These are phyloP conservation scores for Ormyrus rosae DNA, from an alignment of 2,888 invertebrate species.

Conservation along the genomic window DNA sequence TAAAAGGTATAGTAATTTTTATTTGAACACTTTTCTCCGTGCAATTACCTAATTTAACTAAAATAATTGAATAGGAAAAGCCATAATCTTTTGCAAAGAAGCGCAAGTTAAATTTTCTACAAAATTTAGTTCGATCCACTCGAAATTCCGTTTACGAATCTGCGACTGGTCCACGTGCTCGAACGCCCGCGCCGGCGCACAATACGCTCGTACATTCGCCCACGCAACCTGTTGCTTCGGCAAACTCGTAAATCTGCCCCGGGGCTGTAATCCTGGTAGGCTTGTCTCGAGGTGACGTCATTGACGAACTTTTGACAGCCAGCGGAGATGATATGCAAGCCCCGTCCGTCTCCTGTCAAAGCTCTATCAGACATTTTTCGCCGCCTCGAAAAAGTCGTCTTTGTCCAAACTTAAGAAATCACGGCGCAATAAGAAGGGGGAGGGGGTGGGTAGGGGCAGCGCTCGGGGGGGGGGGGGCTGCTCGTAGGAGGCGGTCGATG, in stretches of 20 bases:
- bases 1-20: no score
- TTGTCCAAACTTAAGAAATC: slow-evolving; percentile 14
- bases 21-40: no score
- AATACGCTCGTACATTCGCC: neutral
- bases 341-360: slow-evolving; percentile 37
- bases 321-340: neutral
- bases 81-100: no score
- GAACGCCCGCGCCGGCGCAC: no score
- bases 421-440: slow-evolving; percentile 1
- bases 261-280: slow-evolving; percentile 75
- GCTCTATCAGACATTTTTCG: neutral
- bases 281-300: slow-evolving; percentile 75
- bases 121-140: no score
- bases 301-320: slow-evolving; percentile 73
- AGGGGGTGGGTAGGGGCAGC: neutral
- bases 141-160: no score
- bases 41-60: no score
- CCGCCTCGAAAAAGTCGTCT: neutral
- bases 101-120: no score
- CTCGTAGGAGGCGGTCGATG: slow-evolving; percentile 8
- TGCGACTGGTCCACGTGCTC: no score
- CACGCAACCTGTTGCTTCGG: slow-evolving; percentile 67
- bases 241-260: slow-evolving; percentile 73
- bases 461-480: neutral
- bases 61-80: no score